A percentile compares a stretch with the other conserved stretches of the same genome.
Evolutionary conservation across 2,888 invertebrate genomes (phyloP).

Genomic region (Mythimna vitellina): DNA sequence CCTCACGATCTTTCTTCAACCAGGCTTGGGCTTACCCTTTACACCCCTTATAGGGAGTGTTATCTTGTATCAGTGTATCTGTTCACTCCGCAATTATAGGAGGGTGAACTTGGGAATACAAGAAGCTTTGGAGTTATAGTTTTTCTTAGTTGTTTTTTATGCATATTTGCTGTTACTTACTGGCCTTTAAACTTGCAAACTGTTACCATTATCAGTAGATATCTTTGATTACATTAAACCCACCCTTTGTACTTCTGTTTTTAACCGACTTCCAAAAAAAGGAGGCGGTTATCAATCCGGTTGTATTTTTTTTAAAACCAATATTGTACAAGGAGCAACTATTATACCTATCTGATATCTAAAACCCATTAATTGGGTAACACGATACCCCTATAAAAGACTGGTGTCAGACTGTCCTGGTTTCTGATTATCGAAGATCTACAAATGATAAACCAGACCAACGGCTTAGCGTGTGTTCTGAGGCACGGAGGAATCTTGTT

Average conservation of each 20-base stretch:
- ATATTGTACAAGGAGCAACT: too few species aligned
- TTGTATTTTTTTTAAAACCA: too few species aligned
- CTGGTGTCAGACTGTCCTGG: too few species aligned
- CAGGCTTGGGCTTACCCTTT: slow-evolving; percentile 24
- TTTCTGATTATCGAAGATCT: too few species aligned
- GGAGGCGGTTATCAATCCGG: too few species aligned
- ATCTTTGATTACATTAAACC: background rate
- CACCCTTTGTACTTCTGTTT: background rate
- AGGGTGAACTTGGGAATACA: background rate
- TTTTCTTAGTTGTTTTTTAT: slow-evolving; percentile 13
- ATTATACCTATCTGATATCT: too few species aligned
- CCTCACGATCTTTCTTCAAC: slow-evolving; percentile 38
- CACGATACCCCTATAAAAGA: too few species aligned
- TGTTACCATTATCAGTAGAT: background rate
- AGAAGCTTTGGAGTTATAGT: background rate
- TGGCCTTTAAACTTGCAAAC: background rate
- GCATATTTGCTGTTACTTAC: background rate
- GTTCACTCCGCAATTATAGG: slow-evolving; percentile 11
- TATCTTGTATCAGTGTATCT: slow-evolving; percentile 36
- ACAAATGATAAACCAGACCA: too few species aligned
- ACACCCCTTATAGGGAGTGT: slow-evolving; percentile 15
- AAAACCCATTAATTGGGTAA: too few species aligned
- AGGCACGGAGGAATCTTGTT: too few species aligned
- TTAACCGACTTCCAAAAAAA: background rate
- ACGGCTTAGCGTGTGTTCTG: too few species aligned